Conservation (phyloP, 2,797 vertebrate species). For the Pteronotus mesoamericanus region DNA sequence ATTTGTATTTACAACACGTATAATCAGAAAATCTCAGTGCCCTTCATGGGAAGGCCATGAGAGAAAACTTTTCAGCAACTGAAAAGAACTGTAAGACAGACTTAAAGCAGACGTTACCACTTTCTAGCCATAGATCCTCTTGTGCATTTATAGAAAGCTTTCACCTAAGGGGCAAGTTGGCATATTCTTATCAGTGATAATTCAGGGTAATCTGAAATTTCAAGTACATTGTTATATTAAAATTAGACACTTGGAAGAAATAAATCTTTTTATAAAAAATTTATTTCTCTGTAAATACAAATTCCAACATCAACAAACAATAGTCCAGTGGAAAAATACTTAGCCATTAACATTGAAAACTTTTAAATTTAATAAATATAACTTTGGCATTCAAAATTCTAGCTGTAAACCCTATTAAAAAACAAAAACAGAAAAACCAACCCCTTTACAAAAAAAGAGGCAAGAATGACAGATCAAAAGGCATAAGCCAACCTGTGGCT, state of each 20-base stretch:
- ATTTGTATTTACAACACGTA: background rate
- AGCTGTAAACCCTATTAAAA: conserved; percentile 91
- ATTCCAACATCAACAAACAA: conserved; percentile 87
- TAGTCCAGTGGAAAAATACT: conserved; percentile 89
- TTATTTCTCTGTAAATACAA: conserved; percentile 91
- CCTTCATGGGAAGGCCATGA: background rate
- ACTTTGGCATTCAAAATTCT: conserved; percentile 95
- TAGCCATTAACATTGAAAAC: conserved; percentile 86
- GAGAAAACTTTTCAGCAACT: background rate
- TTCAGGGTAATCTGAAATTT: background rate
- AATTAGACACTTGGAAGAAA: conserved; percentile 21
- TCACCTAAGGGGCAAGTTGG: background rate
- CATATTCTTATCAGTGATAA: conserved; percentile 4
- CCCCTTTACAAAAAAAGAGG: conserved; percentile 86
- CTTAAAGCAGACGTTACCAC: background rate
- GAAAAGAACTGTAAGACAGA: background rate
- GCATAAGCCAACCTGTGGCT: conserved; percentile 89
- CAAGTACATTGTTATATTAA: conserved; percentile 37
- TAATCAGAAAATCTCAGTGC: background rate
- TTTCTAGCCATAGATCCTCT: background rate
- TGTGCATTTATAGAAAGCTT: background rate
- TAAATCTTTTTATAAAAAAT: conserved; percentile 85
- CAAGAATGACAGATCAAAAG: conserved; percentile 82
- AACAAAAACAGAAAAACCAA: conserved; percentile 64
- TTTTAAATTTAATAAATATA: conserved; percentile 91